Evolutionary conservation across 2,113 vertebrate species (phyloP).

Genomic region (Alligator sinensis): DNA sequence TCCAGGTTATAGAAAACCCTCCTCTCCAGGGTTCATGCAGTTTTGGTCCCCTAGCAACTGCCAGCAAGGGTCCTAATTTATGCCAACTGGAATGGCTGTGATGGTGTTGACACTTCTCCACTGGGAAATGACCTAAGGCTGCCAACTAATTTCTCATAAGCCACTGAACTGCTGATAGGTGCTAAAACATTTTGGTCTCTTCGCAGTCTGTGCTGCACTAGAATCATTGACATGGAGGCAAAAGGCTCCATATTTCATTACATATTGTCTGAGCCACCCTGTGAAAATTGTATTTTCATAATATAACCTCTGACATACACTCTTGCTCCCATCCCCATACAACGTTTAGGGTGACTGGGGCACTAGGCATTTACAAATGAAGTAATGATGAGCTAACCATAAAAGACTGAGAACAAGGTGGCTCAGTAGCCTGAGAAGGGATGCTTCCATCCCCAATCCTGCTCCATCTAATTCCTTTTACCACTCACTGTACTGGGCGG

Average conservation of each 20-base stretch:
- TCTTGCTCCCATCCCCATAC: fast-evolving
- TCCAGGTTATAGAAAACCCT: conserved; percentile 12
- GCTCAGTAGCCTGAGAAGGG: fast-evolving
- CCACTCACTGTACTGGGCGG: neutral
- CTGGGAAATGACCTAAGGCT: neutral
- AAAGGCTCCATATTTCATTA: neutral
- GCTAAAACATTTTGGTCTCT: neutral
- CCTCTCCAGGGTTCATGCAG: fast-evolving
- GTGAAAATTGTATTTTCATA: neutral
- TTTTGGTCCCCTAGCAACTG: neutral
- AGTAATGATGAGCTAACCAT: fast-evolving
- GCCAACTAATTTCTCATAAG: neutral
- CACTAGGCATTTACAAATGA: fast-evolving
- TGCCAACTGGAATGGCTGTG: conserved; percentile 12
- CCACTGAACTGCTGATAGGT: neutral
- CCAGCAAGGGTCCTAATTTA: neutral
- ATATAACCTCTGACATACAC: neutral
- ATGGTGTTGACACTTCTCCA: neutral
- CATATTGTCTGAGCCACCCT: neutral
- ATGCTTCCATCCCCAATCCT: fast-evolving
- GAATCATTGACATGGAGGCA: neutral
- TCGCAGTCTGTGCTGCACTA: neutral
- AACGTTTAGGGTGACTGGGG: fast-evolving
- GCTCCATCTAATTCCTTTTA: fast-evolving
- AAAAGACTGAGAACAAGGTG: fast-evolving